phyloP scores from a whole-genome alignment of 2,113 vertebrate species.

The Ardeotis arabs region DNA sequence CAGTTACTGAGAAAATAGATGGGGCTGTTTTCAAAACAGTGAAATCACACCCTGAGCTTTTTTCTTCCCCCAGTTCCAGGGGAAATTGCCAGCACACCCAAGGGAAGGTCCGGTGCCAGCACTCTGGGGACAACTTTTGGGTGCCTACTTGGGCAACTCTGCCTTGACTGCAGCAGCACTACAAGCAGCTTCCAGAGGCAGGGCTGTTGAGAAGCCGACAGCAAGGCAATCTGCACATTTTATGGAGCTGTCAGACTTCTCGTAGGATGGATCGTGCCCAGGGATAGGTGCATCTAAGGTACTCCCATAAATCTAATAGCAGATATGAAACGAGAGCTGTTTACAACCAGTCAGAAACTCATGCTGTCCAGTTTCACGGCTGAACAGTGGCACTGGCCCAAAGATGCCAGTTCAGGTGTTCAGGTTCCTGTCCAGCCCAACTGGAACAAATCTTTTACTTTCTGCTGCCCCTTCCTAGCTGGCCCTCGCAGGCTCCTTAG shows the following conservation, averaged over 20 bases:
- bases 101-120: not conserved
- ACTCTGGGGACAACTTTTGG: not conserved
- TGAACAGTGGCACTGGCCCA: not conserved
- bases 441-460: not conserved
- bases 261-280: not conserved
- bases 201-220: not conserved
- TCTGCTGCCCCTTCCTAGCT: not conserved
- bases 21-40: not conserved
- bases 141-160: not conserved
- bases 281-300: not conserved
- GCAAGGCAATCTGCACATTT: not conserved
- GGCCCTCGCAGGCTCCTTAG: not conserved
- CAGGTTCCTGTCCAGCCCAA: not conserved
- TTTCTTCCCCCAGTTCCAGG: not conserved
- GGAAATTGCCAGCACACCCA: not conserved
- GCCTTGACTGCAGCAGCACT: not conserved
- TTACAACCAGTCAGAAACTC: not conserved
- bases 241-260: not conserved
- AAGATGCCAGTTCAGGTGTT: not conserved
- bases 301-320: not conserved
- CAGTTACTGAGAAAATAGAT: not conserved
- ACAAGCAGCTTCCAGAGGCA: not conserved
- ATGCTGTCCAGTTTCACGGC: accelerated
- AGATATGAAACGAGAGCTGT: not conserved
- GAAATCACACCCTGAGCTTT: not conserved